These are phyloP conservation scores for Agrilus planipennis DNA, from an alignment of 1,140 invertebrate species.

Conservation along the genomic window DNA sequence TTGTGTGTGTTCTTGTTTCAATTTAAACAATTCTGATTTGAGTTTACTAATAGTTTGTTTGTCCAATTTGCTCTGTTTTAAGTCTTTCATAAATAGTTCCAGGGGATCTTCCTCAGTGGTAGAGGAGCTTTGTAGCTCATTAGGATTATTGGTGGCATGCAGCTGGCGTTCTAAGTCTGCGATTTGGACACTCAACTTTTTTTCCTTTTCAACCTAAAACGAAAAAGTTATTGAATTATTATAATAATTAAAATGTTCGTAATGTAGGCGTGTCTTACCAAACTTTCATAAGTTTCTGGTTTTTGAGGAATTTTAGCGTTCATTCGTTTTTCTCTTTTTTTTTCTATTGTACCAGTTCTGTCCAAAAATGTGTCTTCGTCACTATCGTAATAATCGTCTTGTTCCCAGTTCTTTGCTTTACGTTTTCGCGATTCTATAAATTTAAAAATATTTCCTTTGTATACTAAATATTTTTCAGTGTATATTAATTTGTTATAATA, in stretches of 20 bases:
- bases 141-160: conserved; percentile 33
- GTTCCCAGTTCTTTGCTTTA: conserved; percentile 68
- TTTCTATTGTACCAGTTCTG: conserved; percentile 84
- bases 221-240: conserved; percentile 11
- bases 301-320: conserved; percentile 46
- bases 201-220: conserved; percentile 58
- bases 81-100: conserved; percentile 60
- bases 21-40: conserved; percentile 49
- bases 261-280: conserved; percentile 44
- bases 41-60: conserved; percentile 39
- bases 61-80: conserved; percentile 37
- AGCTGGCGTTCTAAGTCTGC: conserved; percentile 46
- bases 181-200: conserved; percentile 45
- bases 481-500: too few relatives aligned
- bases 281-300: conserved; percentile 66
- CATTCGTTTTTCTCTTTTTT: conserved; percentile 73
- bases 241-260: neutral
- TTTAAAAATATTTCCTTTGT: too few relatives aligned
- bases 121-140: conserved; percentile 16
- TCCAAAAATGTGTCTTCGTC: conserved; percentile 96
- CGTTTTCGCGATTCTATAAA: conserved; percentile 50
- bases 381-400: conserved; percentile 90
- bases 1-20: conserved; percentile 57
- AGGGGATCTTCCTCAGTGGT: conserved; percentile 49
- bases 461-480: too few relatives aligned